Evolutionary conservation across 2,113 vertebrate genomes (phyloP), one percentile per base, ranked within the genome.

Genomic region (Rhinopithecus roxellana): DNA sequence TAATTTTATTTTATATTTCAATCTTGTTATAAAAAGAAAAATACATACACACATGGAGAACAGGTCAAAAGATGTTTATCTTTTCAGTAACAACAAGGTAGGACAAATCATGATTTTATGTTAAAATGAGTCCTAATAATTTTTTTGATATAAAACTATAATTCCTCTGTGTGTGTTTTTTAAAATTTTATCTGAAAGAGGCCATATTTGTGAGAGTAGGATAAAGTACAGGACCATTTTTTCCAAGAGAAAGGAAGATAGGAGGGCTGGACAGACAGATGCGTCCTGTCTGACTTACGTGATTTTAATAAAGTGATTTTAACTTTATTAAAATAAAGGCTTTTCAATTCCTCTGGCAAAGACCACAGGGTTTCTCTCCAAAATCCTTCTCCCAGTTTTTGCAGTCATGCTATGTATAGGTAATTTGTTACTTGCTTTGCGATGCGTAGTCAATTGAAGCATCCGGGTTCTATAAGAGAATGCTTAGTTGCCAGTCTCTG

Each of bases 361-460:
- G 94, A 32, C 20, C 27, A 10, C 82, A 83, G 89, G 16, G 52
- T 75, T 94, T 94, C 30, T 84, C 64, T 97, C 82, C 86, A 87
- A 61, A 72, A 90, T 0, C 16, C 4, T 30, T 18, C 11, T 45
- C 74, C 86, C 82, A 69, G 78, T 94, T 97, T 94, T 43, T 50
- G 27, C 92, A 97, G 67, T 77, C 89, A 27, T 74, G 17, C 2
- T 84, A 27, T 4, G 38, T 97, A 82, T 8, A 89, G 48, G 40
- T 89, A 90, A 93, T 61, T 91, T 69, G 92, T 97, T 86, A 95
- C 90, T 98, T 96, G 23, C 69, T 97, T 96, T 96, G 93, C 93
- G 82, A 69, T 35, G 32, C 30, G 5, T 40, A 69, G 86, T 89
- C 52, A 93, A 11, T 11, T 40, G 35, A 97, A 94, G 40, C 86